A percentile compares a stretch with the other conserved stretches of the same genome.
Evolutionary conservation across 1,140 invertebrate species (phyloP).

Genomic region (Bombus superbus): DNA sequence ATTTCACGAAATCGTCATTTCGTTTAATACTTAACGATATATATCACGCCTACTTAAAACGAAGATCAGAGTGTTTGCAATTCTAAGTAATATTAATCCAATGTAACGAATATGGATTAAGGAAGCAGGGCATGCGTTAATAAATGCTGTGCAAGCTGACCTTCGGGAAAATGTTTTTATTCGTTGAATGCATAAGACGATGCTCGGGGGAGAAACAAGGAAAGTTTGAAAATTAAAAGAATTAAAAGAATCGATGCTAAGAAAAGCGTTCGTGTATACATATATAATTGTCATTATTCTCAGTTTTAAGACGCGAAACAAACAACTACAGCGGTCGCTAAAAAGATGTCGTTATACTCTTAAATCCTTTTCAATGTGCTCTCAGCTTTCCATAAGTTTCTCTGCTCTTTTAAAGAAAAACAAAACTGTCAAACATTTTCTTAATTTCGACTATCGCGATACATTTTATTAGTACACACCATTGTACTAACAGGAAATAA

Average conservation of each 20-base stretch:
- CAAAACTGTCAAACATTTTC: background rate
- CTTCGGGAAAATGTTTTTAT: background rate
- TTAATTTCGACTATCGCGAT: background rate
- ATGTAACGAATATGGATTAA: background rate
- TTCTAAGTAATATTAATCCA: background rate
- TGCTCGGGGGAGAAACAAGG: background rate
- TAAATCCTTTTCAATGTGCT: conserved; percentile 8
- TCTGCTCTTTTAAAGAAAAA: background rate
- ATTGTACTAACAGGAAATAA: no score
- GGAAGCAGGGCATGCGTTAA: background rate
- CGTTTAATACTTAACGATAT: no score
- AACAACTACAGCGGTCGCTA: background rate
- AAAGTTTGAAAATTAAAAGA: background rate
- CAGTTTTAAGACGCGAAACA: background rate
- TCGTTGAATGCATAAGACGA: background rate
- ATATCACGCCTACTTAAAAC: no score
- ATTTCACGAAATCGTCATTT: no score
- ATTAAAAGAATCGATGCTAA: background rate
- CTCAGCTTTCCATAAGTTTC: background rate
- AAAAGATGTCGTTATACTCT: background rate
- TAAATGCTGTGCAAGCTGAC: no score
- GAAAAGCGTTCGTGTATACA: background rate
- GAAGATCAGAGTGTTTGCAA: background rate
- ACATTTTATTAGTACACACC: background rate
- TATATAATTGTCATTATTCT: background rate